Base-by-base conservation (phyloP, 2,113 vertebrate genomes). In the Cyphomyrus plagiostoma region DNA sequence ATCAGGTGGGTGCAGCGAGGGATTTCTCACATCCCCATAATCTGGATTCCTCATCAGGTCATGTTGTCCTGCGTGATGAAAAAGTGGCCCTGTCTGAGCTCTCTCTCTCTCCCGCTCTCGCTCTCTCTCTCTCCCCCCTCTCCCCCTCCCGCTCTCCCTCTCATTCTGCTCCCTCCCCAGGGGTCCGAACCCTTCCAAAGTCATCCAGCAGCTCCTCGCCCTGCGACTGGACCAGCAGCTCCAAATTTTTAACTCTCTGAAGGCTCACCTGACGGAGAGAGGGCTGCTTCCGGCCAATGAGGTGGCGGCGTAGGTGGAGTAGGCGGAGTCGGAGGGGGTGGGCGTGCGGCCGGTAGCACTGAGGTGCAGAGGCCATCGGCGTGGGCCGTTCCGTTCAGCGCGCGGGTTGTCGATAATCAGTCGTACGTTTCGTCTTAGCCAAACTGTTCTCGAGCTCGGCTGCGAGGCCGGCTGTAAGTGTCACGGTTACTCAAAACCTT, bases 141-240 rank as follows among this genome's bases (percentile, higher is more conserved):
- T 87, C 2, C 53, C 62, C n/a, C n/a, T n/a, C n/a, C n/a, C n/a
- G n/a, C n/a, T n/a, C n/a, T n/a, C 66, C 83, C 26, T 49, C 17
- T 87, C 30, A 49, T 17, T 11, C 26, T 53, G 10, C 50, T 50
- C 35, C 21, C 39, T 9, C 39, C 53, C 21, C 93, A 99, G 98
- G 92, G 98, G 98, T 30, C 98, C 98, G 0, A 99, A 99, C 92
- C 98, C 98, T 0, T 97, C 94, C 93, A 99, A 98, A 90, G 96
- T 99, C 91, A 97, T 99, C 92, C 98, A 99, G 93, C 98, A 99
- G 96, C 96, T 99, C 89, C 93, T 99, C 91, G 98, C 98, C 35
- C 93, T 99, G 90, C 95, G 98, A 42, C 95, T 95, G 0, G 98
- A 99, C 48, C 98, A 99, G 94, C 98, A 99, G 95, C 96, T 99